Percentiles rank a stretch among this genome's conserved stretches.
These are phyloP conservation scores for Eurytoma californica DNA, from an alignment of 2,888 invertebrate genomes.

Conservation along the genomic window DNA sequence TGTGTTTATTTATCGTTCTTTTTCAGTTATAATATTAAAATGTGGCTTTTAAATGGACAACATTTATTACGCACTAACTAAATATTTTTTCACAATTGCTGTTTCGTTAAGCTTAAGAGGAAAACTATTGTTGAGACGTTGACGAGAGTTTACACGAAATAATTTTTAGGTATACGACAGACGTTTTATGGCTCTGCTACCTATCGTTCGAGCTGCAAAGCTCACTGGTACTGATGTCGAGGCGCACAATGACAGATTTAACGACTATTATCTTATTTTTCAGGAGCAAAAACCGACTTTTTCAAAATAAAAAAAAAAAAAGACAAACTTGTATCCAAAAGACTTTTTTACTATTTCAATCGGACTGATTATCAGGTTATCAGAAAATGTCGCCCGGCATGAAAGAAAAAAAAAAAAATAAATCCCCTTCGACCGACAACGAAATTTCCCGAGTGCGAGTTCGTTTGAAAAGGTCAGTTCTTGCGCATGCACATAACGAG, in stretches of 20 bases:
- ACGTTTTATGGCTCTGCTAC: conserved; percentile 54
- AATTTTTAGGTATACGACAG: not conserved
- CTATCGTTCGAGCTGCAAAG: conserved; percentile 50
- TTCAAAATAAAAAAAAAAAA: not conserved
- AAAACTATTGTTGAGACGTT: conserved; percentile 13
- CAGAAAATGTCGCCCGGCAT: not conserved
- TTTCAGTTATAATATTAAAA: conserved; percentile 37
- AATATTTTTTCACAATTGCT: conserved; percentile 48
- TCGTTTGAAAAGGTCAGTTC: conserved; percentile 36
- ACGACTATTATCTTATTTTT: conserved; percentile 26
- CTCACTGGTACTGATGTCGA: conserved; percentile 55
- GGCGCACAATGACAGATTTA: conserved; percentile 31
- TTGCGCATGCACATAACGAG: conserved; percentile 20
- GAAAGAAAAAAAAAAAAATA: not conserved
- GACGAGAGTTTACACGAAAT: conserved; percentile 9
- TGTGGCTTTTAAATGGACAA: conserved; percentile 53
- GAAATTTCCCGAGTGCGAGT: not conserved
- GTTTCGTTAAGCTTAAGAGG: conserved; percentile 57
- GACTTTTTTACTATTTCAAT: not conserved
- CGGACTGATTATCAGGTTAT: not conserved
- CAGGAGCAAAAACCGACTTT: conserved; percentile 42
- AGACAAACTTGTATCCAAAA: not conserved
- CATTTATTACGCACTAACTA: conserved; percentile 43
- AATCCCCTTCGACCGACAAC: too few relatives aligned
- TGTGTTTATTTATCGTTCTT: conserved; percentile 37